Conservation (phyloP, 2,797 vertebrate genomes). For the Bradypus variegatus region DNA sequence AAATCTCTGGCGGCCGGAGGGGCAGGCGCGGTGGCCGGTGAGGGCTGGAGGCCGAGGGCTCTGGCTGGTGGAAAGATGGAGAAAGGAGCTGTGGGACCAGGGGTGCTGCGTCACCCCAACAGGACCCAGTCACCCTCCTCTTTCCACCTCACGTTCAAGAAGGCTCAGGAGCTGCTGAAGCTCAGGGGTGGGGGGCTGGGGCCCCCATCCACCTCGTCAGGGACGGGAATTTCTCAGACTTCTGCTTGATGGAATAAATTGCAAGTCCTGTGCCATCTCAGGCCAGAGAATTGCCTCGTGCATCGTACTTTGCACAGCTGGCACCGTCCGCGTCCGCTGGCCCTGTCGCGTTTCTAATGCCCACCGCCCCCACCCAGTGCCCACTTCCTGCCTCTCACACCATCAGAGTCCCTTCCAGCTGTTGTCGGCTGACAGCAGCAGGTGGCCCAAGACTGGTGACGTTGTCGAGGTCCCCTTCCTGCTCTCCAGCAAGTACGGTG, state of each 20-base stretch:
- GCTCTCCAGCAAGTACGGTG: slow-evolving; percentile 65
- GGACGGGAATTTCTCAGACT: background rate
- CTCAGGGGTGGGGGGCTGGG: no score
- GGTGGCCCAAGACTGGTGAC: slow-evolving; percentile 56
- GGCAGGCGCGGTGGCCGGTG: background rate
- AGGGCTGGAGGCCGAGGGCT: background rate
- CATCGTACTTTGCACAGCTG: fast-evolving
- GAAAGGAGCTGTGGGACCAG: background rate
- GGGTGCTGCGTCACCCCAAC: background rate
- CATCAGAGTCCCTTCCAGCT: slow-evolving; percentile 54
- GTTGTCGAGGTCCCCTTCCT: slow-evolving; percentile 63
- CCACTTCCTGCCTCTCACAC: background rate
- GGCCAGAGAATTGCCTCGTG: background rate
- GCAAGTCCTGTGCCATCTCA: background rate
- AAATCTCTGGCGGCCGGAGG: background rate
- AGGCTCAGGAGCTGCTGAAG: background rate
- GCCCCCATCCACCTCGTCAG: background rate
- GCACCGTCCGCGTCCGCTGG: fast-evolving
- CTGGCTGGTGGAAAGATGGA: background rate
- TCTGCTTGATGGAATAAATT: background rate
- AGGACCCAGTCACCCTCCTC: background rate
- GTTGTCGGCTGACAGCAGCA: slow-evolving; percentile 40
- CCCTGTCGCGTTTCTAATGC: fast-evolving
- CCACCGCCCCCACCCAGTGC: background rate
- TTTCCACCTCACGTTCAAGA: background rate